A percentile compares a stretch with the other conserved stretches of the same genome.
Conservation (phyloP, 2,797 vertebrate genomes). For the Avahi laniger region DNA sequence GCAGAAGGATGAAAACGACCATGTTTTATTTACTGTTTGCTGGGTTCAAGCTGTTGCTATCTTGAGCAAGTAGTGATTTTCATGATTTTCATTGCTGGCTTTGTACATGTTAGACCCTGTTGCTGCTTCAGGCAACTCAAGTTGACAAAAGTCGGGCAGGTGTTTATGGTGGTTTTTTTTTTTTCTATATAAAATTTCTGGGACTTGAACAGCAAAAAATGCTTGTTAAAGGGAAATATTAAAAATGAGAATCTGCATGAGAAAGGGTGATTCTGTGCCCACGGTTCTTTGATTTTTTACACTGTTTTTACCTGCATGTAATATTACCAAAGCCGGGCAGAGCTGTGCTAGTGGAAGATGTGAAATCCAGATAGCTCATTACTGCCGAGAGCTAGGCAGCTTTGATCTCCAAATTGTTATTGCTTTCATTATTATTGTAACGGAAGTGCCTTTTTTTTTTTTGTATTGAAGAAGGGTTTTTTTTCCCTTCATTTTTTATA, state of each 20-base stretch:
- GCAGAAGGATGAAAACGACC: background rate
- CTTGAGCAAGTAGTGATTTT: background rate
- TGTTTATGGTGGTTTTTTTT: background rate
- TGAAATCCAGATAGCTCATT: conserved; percentile 46
- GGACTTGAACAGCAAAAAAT: conserved; percentile 38
- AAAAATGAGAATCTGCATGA: background rate
- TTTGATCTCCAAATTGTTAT: conserved; percentile 57
- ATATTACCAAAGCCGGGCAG: background rate
- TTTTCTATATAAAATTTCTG: background rate
- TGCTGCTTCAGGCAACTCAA: background rate
- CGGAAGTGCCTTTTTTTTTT: conserved; percentile 13
- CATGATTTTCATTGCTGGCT: background rate
- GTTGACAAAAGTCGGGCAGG: background rate
- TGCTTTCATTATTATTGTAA: conserved; percentile 70
- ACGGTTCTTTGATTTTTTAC: background rate
- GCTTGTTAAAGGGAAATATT: conserved; percentile 45
- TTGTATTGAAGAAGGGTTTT: background rate
- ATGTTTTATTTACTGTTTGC: accelerated
- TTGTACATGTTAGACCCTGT: background rate
- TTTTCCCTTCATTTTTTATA: conserved; percentile 29
- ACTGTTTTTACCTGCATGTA: background rate
- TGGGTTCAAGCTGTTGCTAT: background rate
- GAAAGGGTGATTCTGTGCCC: background rate
- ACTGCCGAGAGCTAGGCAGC: background rate
- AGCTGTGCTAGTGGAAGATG: background rate